Percentiles rank a stretch among this genome's conserved stretches.
phyloP scores from a whole-genome alignment of 2,797 vertebrate genomes.

The Cyprinodon diabolis region DNA sequence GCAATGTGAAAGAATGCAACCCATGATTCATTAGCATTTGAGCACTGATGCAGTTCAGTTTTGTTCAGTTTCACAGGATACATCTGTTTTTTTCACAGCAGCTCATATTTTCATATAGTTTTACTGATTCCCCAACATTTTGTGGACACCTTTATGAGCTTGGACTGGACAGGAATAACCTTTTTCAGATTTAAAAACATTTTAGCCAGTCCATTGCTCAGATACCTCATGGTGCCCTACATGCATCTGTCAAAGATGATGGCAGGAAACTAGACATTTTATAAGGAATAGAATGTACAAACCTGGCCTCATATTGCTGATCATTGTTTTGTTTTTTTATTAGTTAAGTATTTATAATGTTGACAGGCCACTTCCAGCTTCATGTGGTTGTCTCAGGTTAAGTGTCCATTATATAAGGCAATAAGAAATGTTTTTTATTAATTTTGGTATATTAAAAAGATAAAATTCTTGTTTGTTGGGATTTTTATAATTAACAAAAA shows the following conservation, averaged over 20 bases:
- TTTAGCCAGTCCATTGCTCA: no score
- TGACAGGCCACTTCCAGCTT: no score
- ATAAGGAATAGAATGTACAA: background rate
- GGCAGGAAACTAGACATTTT: background rate
- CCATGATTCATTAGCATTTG: background rate
- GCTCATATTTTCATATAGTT: background rate
- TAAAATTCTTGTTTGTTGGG: background rate
- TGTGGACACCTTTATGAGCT: no score
- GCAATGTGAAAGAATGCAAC: background rate
- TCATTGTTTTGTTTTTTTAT: no score
- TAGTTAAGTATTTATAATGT: no score
- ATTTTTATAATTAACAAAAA: no score
- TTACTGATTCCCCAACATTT: background rate
- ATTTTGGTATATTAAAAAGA: background rate
- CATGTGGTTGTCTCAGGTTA: background rate
- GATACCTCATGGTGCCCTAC: background rate
- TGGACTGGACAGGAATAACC: no score
- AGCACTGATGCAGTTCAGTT: background rate
- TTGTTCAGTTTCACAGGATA: background rate
- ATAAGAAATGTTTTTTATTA: background rate
- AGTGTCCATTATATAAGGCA: background rate
- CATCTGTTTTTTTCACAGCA: background rate
- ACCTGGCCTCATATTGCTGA: no score
- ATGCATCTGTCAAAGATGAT: background rate
- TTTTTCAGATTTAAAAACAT: no score